Percentiles rank a stretch among this genome's conserved stretches.
phyloP scores from a whole-genome alignment of 1,140 invertebrate genomes.

The Dendroctonus ponderosae region DNA sequence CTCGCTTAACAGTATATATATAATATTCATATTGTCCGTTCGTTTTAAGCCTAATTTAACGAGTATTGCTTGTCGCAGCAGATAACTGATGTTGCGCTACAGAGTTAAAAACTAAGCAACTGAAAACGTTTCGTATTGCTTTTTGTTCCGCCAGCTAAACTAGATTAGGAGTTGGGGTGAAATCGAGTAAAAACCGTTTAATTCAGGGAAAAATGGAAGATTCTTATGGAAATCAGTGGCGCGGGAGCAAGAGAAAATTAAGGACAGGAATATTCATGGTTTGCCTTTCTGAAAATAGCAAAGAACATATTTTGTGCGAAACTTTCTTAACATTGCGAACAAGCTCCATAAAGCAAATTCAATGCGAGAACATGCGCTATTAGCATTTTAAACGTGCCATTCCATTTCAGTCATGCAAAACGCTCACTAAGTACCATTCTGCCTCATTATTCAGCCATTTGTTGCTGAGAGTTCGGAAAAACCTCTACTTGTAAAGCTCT shows the following conservation, averaged over 20 bases:
- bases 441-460: too few species aligned
- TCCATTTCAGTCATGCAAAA: too few species aligned
- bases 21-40: too few species aligned
- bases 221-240: conserved; percentile 14
- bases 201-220: conserved; percentile 3
- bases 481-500: too few species aligned
- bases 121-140: conserved; percentile 15
- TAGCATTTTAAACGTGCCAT: too few species aligned
- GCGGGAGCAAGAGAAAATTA: conserved; percentile 12
- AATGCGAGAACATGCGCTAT: too few species aligned
- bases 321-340: neutral
- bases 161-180: neutral
- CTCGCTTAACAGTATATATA: too few species aligned
- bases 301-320: neutral
- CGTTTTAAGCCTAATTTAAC: neutral
- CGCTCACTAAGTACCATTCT: too few species aligned
- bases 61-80: neutral
- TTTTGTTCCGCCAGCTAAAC: neutral
- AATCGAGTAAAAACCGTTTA: neutral
- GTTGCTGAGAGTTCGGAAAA: too few species aligned
- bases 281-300: conserved; percentile 29
- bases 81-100: neutral
- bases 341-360: neutral
- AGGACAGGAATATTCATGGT: conserved; percentile 29
- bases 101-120: conserved; percentile 12